phyloP scores from a whole-genome alignment of 2,113 vertebrate genomes.

The Aegypius monachus region DNA sequence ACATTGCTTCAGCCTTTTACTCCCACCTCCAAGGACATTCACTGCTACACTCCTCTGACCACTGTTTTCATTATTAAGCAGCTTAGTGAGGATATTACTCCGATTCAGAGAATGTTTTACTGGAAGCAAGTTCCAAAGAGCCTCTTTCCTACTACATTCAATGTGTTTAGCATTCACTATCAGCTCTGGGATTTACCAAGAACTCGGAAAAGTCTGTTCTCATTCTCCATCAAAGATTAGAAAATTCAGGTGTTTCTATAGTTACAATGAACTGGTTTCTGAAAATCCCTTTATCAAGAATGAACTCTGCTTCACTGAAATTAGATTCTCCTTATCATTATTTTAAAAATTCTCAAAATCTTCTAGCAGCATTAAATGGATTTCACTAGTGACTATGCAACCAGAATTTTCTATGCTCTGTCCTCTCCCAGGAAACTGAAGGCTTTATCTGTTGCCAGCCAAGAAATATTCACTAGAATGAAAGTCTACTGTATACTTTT shows the following conservation, averaged over 20 bases:
- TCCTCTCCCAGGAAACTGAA: conserved; percentile 19
- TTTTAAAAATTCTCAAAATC: conserved; percentile 35
- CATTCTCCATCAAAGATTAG: conserved; percentile 68
- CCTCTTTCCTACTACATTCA: conserved; percentile 57
- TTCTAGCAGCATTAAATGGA: conserved; percentile 27
- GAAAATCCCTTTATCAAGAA: conserved; percentile 57
- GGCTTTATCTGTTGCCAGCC: conserved; percentile 32
- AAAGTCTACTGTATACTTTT: background rate
- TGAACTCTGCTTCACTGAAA: conserved; percentile 41
- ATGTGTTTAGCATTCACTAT: conserved; percentile 52
- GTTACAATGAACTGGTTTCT: conserved; percentile 45
- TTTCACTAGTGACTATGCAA: background rate
- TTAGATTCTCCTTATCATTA: conserved; percentile 50
- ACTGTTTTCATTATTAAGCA: conserved; percentile 68
- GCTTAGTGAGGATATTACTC: conserved; percentile 45
- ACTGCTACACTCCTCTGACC: conserved; percentile 22
- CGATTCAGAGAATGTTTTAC: conserved; percentile 70
- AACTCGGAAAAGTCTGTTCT: conserved; percentile 57
- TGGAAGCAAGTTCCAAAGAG: conserved; percentile 63
- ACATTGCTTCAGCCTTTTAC: conserved; percentile 9
- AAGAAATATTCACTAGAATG: conserved; percentile 6
- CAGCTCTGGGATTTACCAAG: conserved; percentile 64
- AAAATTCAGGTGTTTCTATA: conserved; percentile 58
- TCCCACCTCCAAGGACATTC: background rate
- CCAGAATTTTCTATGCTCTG: background rate